These are phyloP conservation scores for Diprion similis DNA, from an alignment of 1,140 invertebrate genomes.

Conservation along the genomic window DNA sequence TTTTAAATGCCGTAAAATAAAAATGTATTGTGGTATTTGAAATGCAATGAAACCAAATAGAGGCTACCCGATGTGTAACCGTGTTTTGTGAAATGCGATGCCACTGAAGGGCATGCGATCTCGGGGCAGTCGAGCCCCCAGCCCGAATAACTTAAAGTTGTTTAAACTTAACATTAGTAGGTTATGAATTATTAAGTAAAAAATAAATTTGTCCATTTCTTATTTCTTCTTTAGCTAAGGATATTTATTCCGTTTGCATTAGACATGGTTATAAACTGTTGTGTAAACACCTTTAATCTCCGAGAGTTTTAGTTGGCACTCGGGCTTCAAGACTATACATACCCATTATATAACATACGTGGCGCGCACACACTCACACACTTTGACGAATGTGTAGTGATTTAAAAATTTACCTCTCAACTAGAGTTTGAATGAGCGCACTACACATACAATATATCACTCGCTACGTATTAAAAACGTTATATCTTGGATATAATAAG, in stretches of 20 bases:
- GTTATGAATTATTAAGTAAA: background rate
- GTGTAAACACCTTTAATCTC: background rate
- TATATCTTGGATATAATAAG: conserved; percentile 5
- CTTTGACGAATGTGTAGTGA: background rate
- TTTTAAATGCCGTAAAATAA: background rate
- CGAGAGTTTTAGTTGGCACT: background rate
- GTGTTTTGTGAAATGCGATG: background rate
- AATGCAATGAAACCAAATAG: background rate
- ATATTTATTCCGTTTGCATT: conserved; percentile 1
- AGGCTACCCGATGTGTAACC: background rate
- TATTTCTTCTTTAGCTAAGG: background rate
- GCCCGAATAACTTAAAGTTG: background rate
- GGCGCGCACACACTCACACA: no score
- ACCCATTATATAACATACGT: background rate
- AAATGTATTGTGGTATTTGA: background rate
- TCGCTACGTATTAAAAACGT: conserved; percentile 19
- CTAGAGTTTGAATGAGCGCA: background rate
- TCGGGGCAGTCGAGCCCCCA: background rate
- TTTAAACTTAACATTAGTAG: background rate
- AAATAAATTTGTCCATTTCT: background rate
- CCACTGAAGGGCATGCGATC: background rate
- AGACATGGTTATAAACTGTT: background rate
- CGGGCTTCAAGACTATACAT: background rate
- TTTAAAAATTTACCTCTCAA: background rate
- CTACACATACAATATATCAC: background rate